Evolutionary conservation across 2,113 vertebrate genomes (phyloP), one percentile per base, ranked within the genome.

Genomic region (Ardeotis arabs): DNA sequence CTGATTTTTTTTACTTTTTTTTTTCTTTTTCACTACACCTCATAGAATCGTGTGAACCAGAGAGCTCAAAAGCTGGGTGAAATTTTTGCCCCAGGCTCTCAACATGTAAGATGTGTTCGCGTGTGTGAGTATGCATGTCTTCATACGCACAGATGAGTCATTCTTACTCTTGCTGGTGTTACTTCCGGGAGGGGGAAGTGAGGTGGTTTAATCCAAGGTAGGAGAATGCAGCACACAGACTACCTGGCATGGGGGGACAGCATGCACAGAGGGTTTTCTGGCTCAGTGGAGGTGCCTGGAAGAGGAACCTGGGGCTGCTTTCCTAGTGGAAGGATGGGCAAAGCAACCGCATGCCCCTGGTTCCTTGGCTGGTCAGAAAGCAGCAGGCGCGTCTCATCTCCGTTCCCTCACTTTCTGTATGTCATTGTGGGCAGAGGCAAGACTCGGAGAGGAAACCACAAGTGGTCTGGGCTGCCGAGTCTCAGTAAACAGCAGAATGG

Each of bases 151-250:
- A 90, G 50, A 95, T 96, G 97, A 97, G 92, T 98, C 95, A 95
- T 89, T 96, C 63, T 66, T 77, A 90, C 81, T 93, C 84, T 97
- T 92, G 95, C 63, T 96, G 1, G 1, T 96, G 96, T 93, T 93
- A 60, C 97, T 97, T 97, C 92, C 95, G 95, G 95, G 93, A 90
- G 89, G 95, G 81, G 93, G 82, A 90, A 89, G 67, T 78, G 92
- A 78, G 73, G 79, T 73, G 85, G 93, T 33, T 96, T 95, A 76
- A 68, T 94, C 96, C 77, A 64, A 66, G 77, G 91, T 62, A 82
- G 93, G 87, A 83, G 72, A 90, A 93, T 64, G 78, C 86, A 92
- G 52, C 33, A 56, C 49, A 60, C 53, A 89, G 87, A 78, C 72
- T 74, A 83, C n/a, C 55, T 35, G 16, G 31, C 55, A 47, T 4